These are phyloP conservation scores for Camptogramma bilineatum DNA, from an alignment of 2,888 invertebrate genomes.

Conservation along the genomic window DNA sequence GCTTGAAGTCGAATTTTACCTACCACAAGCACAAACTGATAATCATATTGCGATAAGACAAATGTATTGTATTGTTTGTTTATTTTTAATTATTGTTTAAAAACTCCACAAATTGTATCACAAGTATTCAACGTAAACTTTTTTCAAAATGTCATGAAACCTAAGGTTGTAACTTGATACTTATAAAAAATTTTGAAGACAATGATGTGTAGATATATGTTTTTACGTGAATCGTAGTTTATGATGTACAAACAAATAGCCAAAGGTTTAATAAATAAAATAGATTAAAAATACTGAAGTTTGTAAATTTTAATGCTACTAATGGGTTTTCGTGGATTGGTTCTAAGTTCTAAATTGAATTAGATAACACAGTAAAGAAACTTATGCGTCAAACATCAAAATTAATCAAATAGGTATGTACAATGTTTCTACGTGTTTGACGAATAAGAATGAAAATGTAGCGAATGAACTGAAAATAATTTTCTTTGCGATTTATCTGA, in stretches of 20 bases:
- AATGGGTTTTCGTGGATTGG: constrained; percentile 16
- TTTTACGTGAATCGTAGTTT: constrained; percentile 82
- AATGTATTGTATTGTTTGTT: not conserved
- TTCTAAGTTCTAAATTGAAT: not conserved
- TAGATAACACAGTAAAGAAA: not conserved
- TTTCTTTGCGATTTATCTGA: constrained; percentile 61
- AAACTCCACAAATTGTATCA: not conserved
- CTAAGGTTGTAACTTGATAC: constrained; percentile 83
- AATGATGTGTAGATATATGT: constrained; percentile 79
- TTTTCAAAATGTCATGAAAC: constrained; percentile 59
- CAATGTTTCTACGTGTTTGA: constrained; percentile 43
- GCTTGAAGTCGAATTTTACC: not conserved
- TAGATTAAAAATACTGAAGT: constrained; percentile 62
- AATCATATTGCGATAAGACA: no score
- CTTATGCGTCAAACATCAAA: not conserved
- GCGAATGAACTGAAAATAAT: constrained; percentile 61
- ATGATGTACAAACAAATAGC: constrained; percentile 81
- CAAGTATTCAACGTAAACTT: not conserved
- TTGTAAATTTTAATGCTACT: constrained; percentile 42
- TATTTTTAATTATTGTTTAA: not conserved
- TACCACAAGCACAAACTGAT: no score
- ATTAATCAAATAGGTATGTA: constrained; percentile 22
- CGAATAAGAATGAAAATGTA: constrained; percentile 57
- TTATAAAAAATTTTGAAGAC: constrained; percentile 75
- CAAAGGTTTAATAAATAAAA: constrained; percentile 76